Base-by-base conservation (phyloP, 2,797 vertebrate genomes). In the Argyrosomus regius region DNA sequence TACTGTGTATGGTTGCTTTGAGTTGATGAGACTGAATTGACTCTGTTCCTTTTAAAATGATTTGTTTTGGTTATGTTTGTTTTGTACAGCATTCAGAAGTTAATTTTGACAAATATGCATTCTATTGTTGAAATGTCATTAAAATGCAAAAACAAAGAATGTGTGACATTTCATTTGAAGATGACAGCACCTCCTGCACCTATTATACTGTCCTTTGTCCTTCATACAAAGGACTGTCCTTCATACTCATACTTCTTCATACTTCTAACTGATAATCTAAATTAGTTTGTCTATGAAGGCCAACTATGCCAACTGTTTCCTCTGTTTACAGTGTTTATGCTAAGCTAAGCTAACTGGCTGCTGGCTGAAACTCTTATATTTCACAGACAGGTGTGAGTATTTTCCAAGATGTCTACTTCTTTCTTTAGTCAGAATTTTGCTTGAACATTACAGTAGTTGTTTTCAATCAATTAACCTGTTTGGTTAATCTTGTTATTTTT, bases 41-140 rank as follows among this genome's bases (percentile, higher is more conserved):
- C 68, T 75, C 20, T 75, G 53, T 76, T 84, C 49, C 76, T 85
- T 83, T 86, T 18, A 75, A 77, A 43, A 63, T 56, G 0, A 17
- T 60, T 71, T 82, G 14, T 69, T 72, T 87, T 71, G 46, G 46
- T 85, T 80, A 45, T 69, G 72, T 88, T 80, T 67, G 53, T 92
- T 92, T 93, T 92, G 86, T 91, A 91, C 82, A 88, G 76, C 57
- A 20, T 75, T 83, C 71, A 84, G 56, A 61, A 65, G 70, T 88
- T 88, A 16, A 78, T 89, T 90, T 84, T 35, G 53, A 80, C 70
- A 86, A 81, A 84, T 77, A 83, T 82, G 82, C 74, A 77, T 85
- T 86, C 39, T 81, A 12, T 84, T 84, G 62, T 79, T 83, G 63
- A 83, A 84, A 83, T 45, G 86, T 73, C 54, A 91, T 91, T 90